Evolutionary conservation across 1,140 invertebrate genomes (phyloP).

Genomic region (Heterodera carotae): DNA sequence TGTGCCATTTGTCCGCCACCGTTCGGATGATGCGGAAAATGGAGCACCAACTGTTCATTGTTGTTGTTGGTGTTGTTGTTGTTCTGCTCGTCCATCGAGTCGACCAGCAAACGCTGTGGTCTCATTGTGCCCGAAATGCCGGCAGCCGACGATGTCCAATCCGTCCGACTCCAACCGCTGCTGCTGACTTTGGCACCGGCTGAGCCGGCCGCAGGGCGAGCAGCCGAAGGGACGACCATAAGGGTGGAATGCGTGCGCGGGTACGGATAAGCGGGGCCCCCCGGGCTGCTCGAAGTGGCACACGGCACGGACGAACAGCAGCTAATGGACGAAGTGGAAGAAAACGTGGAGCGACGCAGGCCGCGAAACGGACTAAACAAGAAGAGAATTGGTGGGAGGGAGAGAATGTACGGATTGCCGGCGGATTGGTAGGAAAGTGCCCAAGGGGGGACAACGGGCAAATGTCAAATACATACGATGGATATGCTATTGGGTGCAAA

Average conservation of each 20-base stretch:
- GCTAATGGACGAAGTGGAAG: slow-evolving; percentile 42
- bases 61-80: slow-evolving; percentile 34
- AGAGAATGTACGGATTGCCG: not conserved
- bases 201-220: not conserved
- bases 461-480: not conserved
- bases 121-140: not conserved
- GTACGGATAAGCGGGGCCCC: slow-evolving; percentile 42
- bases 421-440: not conserved
- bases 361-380: slow-evolving; percentile 57
- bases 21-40: slow-evolving; percentile 21
- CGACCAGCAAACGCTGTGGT: not conserved
- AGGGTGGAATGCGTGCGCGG: slow-evolving; percentile 52
- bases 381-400: slow-evolving; percentile 5
- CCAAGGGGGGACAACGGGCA: not conserved
- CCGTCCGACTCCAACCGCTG: slow-evolving; percentile 1
- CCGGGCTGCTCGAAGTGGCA: slow-evolving; percentile 10
- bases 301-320: slow-evolving; percentile 28
- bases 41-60: slow-evolving; percentile 27
- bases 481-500: not conserved
- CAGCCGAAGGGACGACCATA: slow-evolving; percentile 43
- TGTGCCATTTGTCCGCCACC: not conserved
- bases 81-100: slow-evolving; percentile 22
- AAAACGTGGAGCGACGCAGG: slow-evolving; percentile 41
- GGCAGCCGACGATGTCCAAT: not conserved
- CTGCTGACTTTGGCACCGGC: not conserved